Percentiles rank a stretch among this genome's conserved stretches.
Evolutionary conservation across 2,888 invertebrate genomes (phyloP).

Genomic region (Panzeria rudis): DNA sequence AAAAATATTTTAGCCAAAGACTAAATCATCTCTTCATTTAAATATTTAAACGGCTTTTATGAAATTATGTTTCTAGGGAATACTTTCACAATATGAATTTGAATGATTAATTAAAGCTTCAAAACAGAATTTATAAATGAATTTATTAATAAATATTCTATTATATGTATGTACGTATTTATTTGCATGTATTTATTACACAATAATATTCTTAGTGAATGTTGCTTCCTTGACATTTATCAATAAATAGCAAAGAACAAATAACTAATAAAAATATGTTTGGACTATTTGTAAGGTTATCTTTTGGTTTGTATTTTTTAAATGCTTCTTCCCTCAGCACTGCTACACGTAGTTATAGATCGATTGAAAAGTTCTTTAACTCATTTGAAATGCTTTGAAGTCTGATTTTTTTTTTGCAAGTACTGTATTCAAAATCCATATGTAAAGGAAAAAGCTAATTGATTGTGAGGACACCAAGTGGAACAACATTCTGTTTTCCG

Average conservation of each 20-base stretch:
- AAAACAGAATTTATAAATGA: conserved; percentile 31
- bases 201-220: conserved; percentile 49
- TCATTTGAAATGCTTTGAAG: no score
- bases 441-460: no score
- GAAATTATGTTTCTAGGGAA: neutral
- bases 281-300: no score
- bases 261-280: neutral
- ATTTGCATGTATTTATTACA: conserved; percentile 30
- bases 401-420: no score
- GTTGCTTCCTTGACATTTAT: conserved; percentile 36
- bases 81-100: conserved; percentile 21
- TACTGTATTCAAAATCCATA: no score
- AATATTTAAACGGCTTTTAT: conserved; percentile 13
- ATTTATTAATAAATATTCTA: neutral
- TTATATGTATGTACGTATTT: neutral
- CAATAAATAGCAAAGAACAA: conserved; percentile 23
- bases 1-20: conserved; percentile 35
- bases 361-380: no score
- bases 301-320: no score
- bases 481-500: no score
- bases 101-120: no score
- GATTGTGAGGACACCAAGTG: no score
- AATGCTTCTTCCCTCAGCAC: no score
- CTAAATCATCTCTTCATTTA: conserved; percentile 4
- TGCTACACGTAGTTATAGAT: no score